Base-by-base conservation (phyloP, 2,888 invertebrate genomes). In the Zygothrica quintamaculata region DNA sequence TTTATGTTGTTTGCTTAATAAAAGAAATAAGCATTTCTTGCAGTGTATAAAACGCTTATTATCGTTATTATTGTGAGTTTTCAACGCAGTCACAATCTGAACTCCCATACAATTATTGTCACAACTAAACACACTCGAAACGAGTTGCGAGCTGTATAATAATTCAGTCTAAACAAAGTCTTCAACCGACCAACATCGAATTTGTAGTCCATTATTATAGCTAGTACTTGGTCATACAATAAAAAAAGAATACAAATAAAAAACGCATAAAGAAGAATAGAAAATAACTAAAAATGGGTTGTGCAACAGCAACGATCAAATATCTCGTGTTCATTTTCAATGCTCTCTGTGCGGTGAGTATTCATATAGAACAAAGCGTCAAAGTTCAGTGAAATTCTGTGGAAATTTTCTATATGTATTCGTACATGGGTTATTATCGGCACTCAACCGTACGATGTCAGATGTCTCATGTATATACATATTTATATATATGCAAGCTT, bases 321-420 rank as follows among this genome's bases (percentile, higher is more conserved):
- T 80, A 77, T 55, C 51, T 80, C 22, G 73, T 82, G 15, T 80
- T 85, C 36, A 31, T 80, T n/a, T 78, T 80, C 56, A 88, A 88
- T 57, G 65, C 77, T 9, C 48, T 89, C 33, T 88, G 87, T 52
- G 74, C 72, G 79, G 88, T 88, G 56, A 88, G 88, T 80, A 40
- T 39, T 42, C 25, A 37, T n/a, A 5, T 5, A 1, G 6, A 11
- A 13, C 1, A 12, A 11, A 12, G 47, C 65, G 18, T 39, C 52
- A 46, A 57, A 61, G 52, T 61, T 72, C 29, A 48, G 18, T 43
- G 16, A 29, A 36, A 22, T 59, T 65, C 25, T 15, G 7, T 39
- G 6, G 31, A 31, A 7, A 31, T 29, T 26, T 16, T 13, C 9
- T 42, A n/a, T 8, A 26, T 39, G 2, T 18, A 25, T n/a, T 36